These are phyloP conservation scores for Chironomus tepperi DNA, from an alignment of 1,140 invertebrate genomes.

Conservation along the genomic window DNA sequence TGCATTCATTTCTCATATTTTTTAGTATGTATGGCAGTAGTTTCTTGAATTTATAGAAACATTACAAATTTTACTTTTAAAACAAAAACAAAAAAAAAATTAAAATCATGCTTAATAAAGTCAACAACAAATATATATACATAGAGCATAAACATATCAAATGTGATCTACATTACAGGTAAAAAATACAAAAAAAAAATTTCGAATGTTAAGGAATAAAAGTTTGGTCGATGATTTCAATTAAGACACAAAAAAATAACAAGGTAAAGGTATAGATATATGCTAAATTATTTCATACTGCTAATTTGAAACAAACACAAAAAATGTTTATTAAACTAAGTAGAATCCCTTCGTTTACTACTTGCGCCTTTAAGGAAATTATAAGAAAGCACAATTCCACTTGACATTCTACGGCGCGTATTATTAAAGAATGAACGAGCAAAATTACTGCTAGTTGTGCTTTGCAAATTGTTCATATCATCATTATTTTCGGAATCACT, in stretches of 20 bases:
- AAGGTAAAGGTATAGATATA: not conserved
- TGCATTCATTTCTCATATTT: too few species aligned
- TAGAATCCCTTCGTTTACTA: conserved; percentile 11
- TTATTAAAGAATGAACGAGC: conserved; percentile 7
- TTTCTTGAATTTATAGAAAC: too few species aligned
- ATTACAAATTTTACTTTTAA: too few species aligned
- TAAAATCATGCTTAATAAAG: too few species aligned
- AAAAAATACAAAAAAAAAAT: too few species aligned
- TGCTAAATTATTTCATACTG: too few species aligned
- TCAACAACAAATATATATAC: too few species aligned
- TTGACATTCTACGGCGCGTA: conserved; percentile 15
- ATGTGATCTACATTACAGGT: too few species aligned
- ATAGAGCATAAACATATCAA: too few species aligned
- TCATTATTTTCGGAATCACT: not conserved
- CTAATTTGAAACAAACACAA: not conserved
- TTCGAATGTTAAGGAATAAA: too few species aligned
- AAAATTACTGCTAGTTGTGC: conserved; percentile 18
- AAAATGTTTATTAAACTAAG: not conserved
- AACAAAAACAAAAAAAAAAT: too few species aligned
- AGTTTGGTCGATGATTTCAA: not conserved
- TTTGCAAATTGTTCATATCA: conserved; percentile 19
- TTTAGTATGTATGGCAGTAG: too few species aligned
- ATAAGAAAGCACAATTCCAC: conserved; percentile 7
- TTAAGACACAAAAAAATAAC: not conserved
- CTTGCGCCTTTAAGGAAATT: conserved; percentile 8